phyloP scores from a whole-genome alignment of 2,113 vertebrate genomes.

The Pseudonaja textilis region DNA sequence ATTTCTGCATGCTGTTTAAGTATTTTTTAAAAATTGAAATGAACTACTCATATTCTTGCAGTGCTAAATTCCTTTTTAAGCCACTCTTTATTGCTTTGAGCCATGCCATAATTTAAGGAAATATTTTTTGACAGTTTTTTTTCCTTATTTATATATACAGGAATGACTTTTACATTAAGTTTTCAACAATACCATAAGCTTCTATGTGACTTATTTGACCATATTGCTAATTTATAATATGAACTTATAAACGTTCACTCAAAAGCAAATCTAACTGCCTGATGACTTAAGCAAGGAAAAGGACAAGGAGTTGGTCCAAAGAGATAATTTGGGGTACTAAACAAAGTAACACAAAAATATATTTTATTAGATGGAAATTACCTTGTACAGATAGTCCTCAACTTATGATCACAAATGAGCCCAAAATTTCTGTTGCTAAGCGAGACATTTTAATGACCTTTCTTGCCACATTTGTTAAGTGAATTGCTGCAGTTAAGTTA shows the following conservation, averaged over 20 bases:
- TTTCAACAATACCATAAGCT: neutral
- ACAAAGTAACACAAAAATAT: neutral
- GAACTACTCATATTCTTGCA: neutral
- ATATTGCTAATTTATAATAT: neutral
- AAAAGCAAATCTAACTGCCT: neutral
- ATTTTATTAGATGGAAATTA: neutral
- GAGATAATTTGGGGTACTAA: conserved; percentile 1
- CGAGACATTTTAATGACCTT: neutral
- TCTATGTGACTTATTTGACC: neutral
- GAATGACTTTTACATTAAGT: neutral
- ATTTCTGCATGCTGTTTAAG: neutral
- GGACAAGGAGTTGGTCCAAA: neutral
- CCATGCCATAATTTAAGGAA: neutral
- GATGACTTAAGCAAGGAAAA: neutral
- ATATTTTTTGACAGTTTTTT: neutral
- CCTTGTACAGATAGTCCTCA: neutral
- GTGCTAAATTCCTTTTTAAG: neutral
- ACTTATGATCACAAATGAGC: neutral
- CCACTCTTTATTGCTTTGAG: neutral
- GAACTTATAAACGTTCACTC: neutral
- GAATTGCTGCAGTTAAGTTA: neutral
- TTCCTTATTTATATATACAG: neutral
- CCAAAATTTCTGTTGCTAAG: neutral
- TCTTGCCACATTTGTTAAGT: neutral
- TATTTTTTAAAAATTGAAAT: neutral